Conservation (phyloP, 1,140 invertebrate genomes). For the Popillia japonica region DNA sequence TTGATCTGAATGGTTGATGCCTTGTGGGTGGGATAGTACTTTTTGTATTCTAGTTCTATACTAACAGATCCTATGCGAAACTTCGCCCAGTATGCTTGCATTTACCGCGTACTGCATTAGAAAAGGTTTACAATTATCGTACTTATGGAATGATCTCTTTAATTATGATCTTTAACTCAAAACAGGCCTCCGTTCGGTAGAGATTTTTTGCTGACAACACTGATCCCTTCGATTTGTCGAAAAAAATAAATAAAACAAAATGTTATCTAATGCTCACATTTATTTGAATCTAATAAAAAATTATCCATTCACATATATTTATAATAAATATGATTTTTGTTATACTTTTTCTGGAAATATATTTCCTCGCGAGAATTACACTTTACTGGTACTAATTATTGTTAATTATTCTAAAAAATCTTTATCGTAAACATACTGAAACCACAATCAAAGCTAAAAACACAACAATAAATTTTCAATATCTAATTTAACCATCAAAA, state of each 20-base stretch:
- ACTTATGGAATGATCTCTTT: too few relatives aligned
- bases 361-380: slow-evolving; percentile 20
- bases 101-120: too few relatives aligned
- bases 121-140: too few relatives aligned
- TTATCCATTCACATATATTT: slow-evolving; percentile 40
- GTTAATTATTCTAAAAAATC: slow-evolving; percentile 21
- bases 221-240: too few relatives aligned
- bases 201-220: too few relatives aligned
- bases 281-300: slow-evolving; percentile 45
- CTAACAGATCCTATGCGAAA: too few relatives aligned
- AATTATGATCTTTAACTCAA: too few relatives aligned
- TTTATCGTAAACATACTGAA: slow-evolving; percentile 9
- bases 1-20: too few relatives aligned
- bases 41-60: too few relatives aligned
- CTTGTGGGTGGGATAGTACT: too few relatives aligned
- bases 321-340: slow-evolving; percentile 44
- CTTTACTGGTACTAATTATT: slow-evolving; percentile 38
- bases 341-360: slow-evolving; percentile 40
- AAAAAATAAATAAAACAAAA: slow-evolving; percentile 4
- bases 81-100: too few relatives aligned
- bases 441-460: neutral
- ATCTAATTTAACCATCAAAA: neutral
- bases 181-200: too few relatives aligned
- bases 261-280: slow-evolving; percentile 40
- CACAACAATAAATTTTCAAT: slow-evolving; percentile 33